Evolutionary conservation across 1,140 invertebrate genomes (phyloP), one percentile per base, ranked within the genome.

Genomic region (Frieseomelitta varia): DNA sequence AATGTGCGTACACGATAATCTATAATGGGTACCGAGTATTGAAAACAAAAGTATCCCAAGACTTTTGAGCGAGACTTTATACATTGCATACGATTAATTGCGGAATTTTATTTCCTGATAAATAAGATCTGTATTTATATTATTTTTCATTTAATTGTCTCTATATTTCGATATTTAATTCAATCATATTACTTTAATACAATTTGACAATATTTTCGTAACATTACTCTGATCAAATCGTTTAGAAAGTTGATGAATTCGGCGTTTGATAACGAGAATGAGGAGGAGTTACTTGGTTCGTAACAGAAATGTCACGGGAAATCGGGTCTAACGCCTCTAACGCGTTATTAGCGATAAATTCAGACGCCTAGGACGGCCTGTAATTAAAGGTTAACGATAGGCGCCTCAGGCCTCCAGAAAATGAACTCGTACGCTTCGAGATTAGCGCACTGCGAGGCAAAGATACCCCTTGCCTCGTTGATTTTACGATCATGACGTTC

Each of bases 321-420:
- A 61, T 34, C 24, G 15, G 67, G 78, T 55, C 75, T 72, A 87
- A 79, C 81, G 81, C 71, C 21, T 47, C 81, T 65, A 24, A 47
- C 77, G 81, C 65, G 85, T 91, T 90, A 91, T 91, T 88, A 85
- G 85, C 90, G 89, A 91, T 90, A 88, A 90, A 91, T 91, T 89
- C 85, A 81, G 79, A 85, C 84, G 85, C 51, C 67, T 34, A 53
- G 55, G 69, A 81, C 88, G 88, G 80, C 85, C 88, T 90, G 85
- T 91, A 91, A 91, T 91, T 87, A 88, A 88, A 87, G 84, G 87
- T 88, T 90, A 91, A 91, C 87, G 90, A 79, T 90, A 75, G 83
- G 85, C 87, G 85, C 87, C 84, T 80, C 71, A 65, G 76, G 85
- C 51, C 51, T 24, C 67, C 51, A 82, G 88, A 85, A 89, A 90